phyloP scores from a whole-genome alignment of 2,888 invertebrate genomes.

The Plebejus melissa region DNA sequence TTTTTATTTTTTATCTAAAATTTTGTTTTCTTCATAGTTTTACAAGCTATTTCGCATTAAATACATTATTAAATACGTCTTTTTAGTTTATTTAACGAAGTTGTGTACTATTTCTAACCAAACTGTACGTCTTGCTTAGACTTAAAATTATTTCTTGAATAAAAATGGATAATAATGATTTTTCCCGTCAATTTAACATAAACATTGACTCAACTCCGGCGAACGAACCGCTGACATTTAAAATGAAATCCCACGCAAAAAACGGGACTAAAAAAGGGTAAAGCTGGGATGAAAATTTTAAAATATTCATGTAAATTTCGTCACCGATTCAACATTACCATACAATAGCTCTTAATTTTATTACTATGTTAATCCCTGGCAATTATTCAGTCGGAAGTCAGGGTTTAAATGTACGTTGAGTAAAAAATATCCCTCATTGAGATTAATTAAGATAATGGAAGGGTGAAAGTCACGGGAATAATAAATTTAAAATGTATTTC shows the following conservation, averaged over 20 bases:
- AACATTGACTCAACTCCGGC: neutral
- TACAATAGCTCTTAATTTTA: conserved; percentile 23
- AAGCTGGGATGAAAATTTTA: conserved; percentile 1
- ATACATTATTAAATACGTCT: neutral
- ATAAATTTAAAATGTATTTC: neutral
- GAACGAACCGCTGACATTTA: neutral
- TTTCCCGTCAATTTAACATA: neutral
- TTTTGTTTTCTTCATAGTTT: too few relatives aligned
- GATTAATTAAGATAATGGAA: conserved; percentile 13
- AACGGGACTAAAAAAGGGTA: conserved; percentile 4
- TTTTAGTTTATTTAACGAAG: neutral
- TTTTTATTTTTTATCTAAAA: too few relatives aligned
- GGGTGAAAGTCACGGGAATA: neutral
- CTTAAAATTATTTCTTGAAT: neutral
- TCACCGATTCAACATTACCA: conserved; percentile 24
- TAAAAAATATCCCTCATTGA: neutral
- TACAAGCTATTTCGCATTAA: neutral
- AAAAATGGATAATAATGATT: neutral
- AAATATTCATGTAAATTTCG: conserved; percentile 13
- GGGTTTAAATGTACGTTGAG: neutral
- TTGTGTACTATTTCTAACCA: neutral
- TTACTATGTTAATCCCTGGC: conserved; percentile 13
- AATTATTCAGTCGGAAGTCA: conserved; percentile 8
- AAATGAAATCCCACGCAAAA: neutral
- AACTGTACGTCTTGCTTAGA: neutral